Percentiles rank a stretch among this genome's conserved stretches.
These are phyloP conservation scores for Cetonia aurata DNA, from an alignment of 2,888 invertebrate genomes.

Conservation along the genomic window DNA sequence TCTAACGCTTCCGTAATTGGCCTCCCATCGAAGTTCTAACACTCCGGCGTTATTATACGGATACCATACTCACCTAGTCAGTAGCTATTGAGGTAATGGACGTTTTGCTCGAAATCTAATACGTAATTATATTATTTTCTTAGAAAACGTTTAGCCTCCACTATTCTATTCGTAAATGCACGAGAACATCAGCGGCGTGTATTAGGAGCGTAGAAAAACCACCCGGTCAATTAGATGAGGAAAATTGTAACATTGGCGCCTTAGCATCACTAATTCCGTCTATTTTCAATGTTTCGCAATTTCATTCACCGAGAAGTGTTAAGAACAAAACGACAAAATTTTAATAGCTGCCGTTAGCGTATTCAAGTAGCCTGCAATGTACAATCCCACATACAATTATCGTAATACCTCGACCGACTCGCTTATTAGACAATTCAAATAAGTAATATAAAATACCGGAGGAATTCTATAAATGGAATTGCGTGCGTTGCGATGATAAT, in stretches of 20 bases:
- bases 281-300: slow-evolving; percentile 43
- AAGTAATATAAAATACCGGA: slow-evolving; percentile 54
- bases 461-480: slow-evolving; percentile 57
- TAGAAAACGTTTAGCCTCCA: slow-evolving; percentile 10
- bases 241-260: slow-evolving; percentile 40
- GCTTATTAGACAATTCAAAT: slow-evolving; percentile 54
- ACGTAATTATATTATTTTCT: slow-evolving; percentile 16
- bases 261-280: slow-evolving; percentile 33
- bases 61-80: slow-evolving; percentile 32
- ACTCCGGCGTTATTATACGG: slow-evolving; percentile 26
- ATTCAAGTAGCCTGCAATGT: slow-evolving; percentile 37
- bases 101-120: slow-evolving; percentile 30
- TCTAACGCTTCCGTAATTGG: slow-evolving; percentile 22
- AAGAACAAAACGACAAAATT: slow-evolving; percentile 37
- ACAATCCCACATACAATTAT: slow-evolving; percentile 49
- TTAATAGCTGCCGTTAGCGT: slow-evolving; percentile 45
- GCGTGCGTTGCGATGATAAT: slow-evolving; percentile 55
- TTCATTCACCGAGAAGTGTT: slow-evolving; percentile 37
- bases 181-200: neutral
- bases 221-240: slow-evolving; percentile 29
- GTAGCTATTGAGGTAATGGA: slow-evolving; percentile 28
- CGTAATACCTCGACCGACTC: slow-evolving; percentile 44
- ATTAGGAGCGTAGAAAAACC: neutral
- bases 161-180: neutral
- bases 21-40: slow-evolving; percentile 30